These are phyloP conservation scores for Scolopax mira DNA, from an alignment of 2,113 vertebrate genomes.

Conservation along the genomic window DNA sequence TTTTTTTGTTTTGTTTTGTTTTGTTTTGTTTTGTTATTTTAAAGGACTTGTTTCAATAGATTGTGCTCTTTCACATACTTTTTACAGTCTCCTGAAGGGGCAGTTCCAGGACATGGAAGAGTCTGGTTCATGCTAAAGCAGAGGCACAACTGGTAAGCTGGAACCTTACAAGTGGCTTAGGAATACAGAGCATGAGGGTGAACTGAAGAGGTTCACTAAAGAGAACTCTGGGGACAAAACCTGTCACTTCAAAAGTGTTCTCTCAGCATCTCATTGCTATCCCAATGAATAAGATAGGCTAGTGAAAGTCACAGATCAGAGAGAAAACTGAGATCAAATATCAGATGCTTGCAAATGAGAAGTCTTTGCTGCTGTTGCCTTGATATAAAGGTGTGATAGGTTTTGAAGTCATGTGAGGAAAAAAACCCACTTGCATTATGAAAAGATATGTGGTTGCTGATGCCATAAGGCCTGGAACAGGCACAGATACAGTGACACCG, in stretches of 20 bases:
- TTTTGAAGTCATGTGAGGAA: background rate
- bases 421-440: rapidly evolving
- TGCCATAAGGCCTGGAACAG: background rate
- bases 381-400: background rate
- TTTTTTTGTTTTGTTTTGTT: background rate
- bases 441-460: background rate
- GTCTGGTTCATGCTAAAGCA: background rate
- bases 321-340: background rate
- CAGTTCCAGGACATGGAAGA: rapidly evolving
- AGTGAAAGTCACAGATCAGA: background rate
- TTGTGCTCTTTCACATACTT: background rate
- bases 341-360: background rate
- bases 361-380: background rate
- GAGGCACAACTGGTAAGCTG: background rate
- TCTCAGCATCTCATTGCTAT: background rate
- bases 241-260: background rate
- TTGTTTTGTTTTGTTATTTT: too few relatives aligned
- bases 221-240: background rate
- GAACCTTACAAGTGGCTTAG: background rate
- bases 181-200: background rate
- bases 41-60: background rate
- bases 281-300: background rate
- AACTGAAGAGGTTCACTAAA: background rate
- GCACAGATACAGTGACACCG: rapidly evolving
- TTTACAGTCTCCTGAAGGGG: background rate